phyloP scores from a whole-genome alignment of 2,888 invertebrate genomes.

The Notodonta dromedarius region DNA sequence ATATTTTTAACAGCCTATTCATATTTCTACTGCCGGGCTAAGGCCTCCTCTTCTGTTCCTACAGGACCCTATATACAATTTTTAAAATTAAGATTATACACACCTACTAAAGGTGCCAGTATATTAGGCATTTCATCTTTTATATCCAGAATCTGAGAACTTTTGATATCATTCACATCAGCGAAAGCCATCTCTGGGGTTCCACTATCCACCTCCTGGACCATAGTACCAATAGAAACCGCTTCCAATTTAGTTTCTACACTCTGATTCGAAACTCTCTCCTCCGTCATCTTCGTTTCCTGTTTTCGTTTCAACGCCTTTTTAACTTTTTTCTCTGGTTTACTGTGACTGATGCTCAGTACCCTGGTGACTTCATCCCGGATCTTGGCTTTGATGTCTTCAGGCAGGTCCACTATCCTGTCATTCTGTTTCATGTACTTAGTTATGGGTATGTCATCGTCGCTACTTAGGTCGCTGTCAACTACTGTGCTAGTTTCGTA shows the following conservation, averaged over 20 bases:
- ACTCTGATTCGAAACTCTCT: slow-evolving; percentile 15
- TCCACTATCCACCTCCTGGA: slow-evolving; percentile 3
- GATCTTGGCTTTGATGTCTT: slow-evolving; percentile 61
- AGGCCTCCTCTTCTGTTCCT: too few species aligned
- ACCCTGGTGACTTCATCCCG: slow-evolving; percentile 57
- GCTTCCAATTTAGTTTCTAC: slow-evolving; percentile 16
- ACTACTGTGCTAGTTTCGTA: background rate
- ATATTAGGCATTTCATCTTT: slow-evolving; percentile 45
- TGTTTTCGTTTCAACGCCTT: slow-evolving; percentile 11
- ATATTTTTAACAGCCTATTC: too few species aligned
- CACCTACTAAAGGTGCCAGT: slow-evolving; percentile 28
- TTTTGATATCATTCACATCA: slow-evolving; percentile 61
- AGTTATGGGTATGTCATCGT: slow-evolving; percentile 70
- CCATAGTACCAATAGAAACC: slow-evolving; percentile 15
- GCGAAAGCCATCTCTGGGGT: slow-evolving; percentile 63
- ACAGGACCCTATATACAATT: too few species aligned
- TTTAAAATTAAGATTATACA: slow-evolving; percentile 10
- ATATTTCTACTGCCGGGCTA: too few species aligned
- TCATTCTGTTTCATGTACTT: slow-evolving; percentile 62
- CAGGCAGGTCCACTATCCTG: slow-evolving; percentile 58
- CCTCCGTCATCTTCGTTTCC: slow-evolving; percentile 18
- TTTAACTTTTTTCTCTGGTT: slow-evolving; percentile 23
- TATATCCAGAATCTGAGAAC: slow-evolving; percentile 44
- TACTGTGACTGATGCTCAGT: slow-evolving; percentile 31
- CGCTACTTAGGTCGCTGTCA: slow-evolving; percentile 48